Base-by-base conservation (phyloP, 1,140 invertebrate genomes). In the Lepidurus packardi region DNA sequence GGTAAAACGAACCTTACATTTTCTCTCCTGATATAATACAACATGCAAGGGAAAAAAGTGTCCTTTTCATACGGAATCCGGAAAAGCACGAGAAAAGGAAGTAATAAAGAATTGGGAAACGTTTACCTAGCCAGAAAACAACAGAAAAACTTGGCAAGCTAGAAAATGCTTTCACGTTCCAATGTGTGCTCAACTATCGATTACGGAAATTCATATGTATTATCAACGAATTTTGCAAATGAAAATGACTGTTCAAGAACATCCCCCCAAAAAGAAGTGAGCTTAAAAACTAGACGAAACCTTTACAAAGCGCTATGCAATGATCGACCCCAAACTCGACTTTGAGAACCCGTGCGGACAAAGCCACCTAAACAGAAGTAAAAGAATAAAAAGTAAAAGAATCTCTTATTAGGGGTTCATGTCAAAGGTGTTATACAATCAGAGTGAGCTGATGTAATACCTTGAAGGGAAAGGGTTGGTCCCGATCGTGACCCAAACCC, bases 391-490 rank as follows among this genome's bases (percentile, higher is more conserved):
- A 77, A 43, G 77, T 78, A 78, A 81, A 78, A 43, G 21, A 75
- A 80, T 79, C 78, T 42, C 43, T 73, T 43, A 73, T 41, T 75
- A 77, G 76, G 44, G 44, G 78, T 44, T 77, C 34, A 77, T 73
- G 75, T 34, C 16, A 34, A 42, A 41, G 45, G 7, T 76, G 21
- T 65, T 73, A 42, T 78, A 81, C 74, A 78, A 78, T 47, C 42
- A 42, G 47, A 75, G 77, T 78, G 73, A 47, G 73, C 43, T 76
- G 43, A 76, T 77, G 75, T 77, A 53, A 9, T 85, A 93, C 92
- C 89, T 92, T 94, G 7, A 95, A 87, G 34, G 96, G 96, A 84
- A 97, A 98, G 86, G 88, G 91, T 84, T 97, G 95, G 85, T 96
- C 91, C 77, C 92, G 90, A 2, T 82, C 81, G 82, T 92, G 86